Evolutionary conservation across 2,888 invertebrate genomes (phyloP), one percentile per base, ranked within the genome.

Genomic region (Laothoe populi): DNA sequence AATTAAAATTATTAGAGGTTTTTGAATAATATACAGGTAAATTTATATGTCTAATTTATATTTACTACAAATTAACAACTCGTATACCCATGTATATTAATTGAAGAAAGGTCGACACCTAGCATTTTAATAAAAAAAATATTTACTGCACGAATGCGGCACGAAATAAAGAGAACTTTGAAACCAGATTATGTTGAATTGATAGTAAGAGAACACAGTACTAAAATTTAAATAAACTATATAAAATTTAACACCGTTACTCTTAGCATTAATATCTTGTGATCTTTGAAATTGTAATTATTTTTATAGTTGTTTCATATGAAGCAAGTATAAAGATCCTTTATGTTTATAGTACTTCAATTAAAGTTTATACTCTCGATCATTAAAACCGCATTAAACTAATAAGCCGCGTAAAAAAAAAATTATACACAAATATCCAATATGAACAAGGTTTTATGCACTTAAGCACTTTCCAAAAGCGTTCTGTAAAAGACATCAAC

Each of bases 401-500:
- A 75, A 78, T 78, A 77, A 77, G 77, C 80, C 80, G 80, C 75
- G 72, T 74, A 72, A 62, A 63, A 75, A 73, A 75, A 73, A 75
- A 67, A 73, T 74, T 68, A 68, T 68, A 76, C 73, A 76, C 73
- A 84, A 83, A 84, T 78, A 79, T 70, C 74, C 74, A 80, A 75
- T 78, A 77, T 81, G 77, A 81, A 84, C 79, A 81, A 76, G 79
- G 73, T 81, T 81, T 81, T 81, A 81, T 79, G n/a, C 80, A 80
- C 79, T 73, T 70, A 77, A 81, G 79, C 82, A 86, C 87, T 87
- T 89, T 88, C 87, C 84, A 88, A 87, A 86, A 83, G 82, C 79
- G 85, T 84, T 80, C 82, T 88, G 87, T 82, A 88, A 90, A 92
- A 90, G 88, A 91, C 90, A 87, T 91, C 89, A 91, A 91, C 91